phyloP scores from a whole-genome alignment of 2,113 vertebrate genomes.

The Diadophis punctatus region DNA sequence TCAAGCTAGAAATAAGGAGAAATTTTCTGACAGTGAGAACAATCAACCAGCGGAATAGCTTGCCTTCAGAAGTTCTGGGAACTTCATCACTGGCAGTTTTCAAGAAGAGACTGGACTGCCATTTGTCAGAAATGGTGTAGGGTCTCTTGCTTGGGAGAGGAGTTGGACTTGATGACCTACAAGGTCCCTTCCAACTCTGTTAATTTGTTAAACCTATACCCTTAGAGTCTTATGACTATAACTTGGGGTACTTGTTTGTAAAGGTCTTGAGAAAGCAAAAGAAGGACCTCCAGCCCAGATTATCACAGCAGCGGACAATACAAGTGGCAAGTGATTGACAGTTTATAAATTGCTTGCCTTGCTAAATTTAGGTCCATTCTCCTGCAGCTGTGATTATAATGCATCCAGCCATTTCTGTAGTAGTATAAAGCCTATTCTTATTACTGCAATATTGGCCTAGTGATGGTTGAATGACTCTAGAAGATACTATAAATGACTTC shows the following conservation, averaged over 20 bases:
- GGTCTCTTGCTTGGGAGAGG: too few relatives aligned
- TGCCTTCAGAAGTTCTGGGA: too few relatives aligned
- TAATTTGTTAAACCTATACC: too few relatives aligned
- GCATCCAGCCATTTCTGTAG: not conserved
- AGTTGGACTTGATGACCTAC: too few relatives aligned
- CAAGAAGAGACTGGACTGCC: too few relatives aligned
- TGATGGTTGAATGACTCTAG: not conserved
- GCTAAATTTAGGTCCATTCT: not conserved
- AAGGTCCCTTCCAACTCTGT: too few relatives aligned
- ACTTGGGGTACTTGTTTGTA: not conserved
- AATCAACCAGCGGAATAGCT: too few relatives aligned
- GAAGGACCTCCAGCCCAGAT: not conserved
- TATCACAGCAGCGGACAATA: not conserved
- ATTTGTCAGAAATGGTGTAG: too few relatives aligned
- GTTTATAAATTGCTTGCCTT: not conserved
- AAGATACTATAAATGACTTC: not conserved
- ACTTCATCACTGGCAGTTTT: too few relatives aligned
- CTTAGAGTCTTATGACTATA: too few relatives aligned
- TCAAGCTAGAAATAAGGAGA: too few relatives aligned
- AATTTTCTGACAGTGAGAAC: too few relatives aligned
- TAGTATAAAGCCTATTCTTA: not conserved
- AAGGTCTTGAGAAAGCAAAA: not conserved
- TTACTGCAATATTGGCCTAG: not conserved
- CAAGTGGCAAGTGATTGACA: not conserved
- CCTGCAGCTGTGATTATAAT: not conserved